phyloP scores from a whole-genome alignment of 2,797 vertebrate species.

The Anomalospiza imberbis region DNA sequence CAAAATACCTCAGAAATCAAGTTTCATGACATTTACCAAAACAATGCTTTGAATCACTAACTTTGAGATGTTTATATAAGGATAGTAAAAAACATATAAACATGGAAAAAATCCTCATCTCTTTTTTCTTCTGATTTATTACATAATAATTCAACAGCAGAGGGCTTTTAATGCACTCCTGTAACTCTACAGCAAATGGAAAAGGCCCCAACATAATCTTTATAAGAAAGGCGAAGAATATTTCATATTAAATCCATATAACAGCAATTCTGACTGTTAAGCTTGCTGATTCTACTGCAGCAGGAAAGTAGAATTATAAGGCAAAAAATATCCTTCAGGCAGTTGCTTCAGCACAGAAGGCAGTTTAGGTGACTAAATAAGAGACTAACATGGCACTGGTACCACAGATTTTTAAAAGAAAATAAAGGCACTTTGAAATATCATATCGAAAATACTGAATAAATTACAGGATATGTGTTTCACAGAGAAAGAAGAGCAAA shows the following conservation, averaged over 20 bases:
- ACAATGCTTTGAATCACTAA: background rate
- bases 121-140: slow-evolving; percentile 21
- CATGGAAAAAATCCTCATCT: background rate
- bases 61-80: slow-evolving; percentile 5
- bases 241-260: background rate
- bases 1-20: slow-evolving; percentile 38
- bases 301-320: background rate
- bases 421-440: slow-evolving; percentile 37
- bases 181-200: background rate
- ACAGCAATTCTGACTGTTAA: background rate
- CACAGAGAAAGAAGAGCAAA: slow-evolving; percentile 29
- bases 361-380: background rate
- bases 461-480: slow-evolving; percentile 52
- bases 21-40: slow-evolving; percentile 9
- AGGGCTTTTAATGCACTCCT: background rate
- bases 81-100: background rate
- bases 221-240: background rate
- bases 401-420: background rate
- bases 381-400: background rate
- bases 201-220: background rate
- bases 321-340: background rate
- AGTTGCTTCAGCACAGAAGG: background rate
- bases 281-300: background rate
- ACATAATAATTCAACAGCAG: background rate
- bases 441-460: background rate